Evolutionary conservation across 2,888 invertebrate genomes (phyloP).

Genomic region (Tubulanus polymorphus): DNA sequence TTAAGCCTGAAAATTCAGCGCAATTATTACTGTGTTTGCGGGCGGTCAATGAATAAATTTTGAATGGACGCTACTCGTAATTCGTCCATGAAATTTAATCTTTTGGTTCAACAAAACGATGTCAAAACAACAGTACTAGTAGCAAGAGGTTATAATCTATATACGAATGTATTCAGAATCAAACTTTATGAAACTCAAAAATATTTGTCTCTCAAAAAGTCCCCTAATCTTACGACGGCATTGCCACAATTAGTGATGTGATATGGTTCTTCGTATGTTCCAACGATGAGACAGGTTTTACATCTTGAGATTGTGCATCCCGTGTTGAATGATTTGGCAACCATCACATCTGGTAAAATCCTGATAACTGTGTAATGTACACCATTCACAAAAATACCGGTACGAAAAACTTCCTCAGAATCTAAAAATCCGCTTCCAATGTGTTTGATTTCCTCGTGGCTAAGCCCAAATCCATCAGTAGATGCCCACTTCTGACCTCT

Average conservation of each 20-base stretch:
- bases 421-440: not conserved
- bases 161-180: too few relatives aligned
- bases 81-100: too few relatives aligned
- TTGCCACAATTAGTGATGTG: not conserved
- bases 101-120: too few relatives aligned
- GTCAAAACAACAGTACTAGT: too few relatives aligned
- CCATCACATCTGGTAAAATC: not conserved
- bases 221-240: not conserved
- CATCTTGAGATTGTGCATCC: not conserved
- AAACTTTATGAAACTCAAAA: too few relatives aligned
- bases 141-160: too few relatives aligned
- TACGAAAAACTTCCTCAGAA: not conserved
- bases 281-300: not conserved
- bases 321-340: not conserved
- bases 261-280: not conserved
- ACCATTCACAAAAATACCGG: too few relatives aligned
- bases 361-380: not conserved
- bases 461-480: not conserved
- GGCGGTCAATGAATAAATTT: too few relatives aligned
- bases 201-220: not conserved
- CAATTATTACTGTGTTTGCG: too few relatives aligned
- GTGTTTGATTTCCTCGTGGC: not conserved
- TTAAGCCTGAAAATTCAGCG: too few relatives aligned
- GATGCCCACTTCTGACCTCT: not conserved
- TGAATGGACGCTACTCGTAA: too few relatives aligned